phyloP scores from a whole-genome alignment of 2,888 invertebrate genomes.

The Platycheirus albimanus region DNA sequence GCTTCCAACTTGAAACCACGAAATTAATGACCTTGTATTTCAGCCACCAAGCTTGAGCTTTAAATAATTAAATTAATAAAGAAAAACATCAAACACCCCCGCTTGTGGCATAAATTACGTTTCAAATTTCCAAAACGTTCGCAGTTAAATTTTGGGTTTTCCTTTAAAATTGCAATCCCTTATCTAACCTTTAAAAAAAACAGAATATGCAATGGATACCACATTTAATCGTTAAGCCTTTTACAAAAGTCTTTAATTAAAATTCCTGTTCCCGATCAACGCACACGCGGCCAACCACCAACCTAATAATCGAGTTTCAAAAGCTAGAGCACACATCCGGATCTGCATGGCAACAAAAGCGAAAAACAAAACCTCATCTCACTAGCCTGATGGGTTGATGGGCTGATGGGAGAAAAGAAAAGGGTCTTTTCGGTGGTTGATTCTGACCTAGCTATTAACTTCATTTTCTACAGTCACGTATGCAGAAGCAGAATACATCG shows the following conservation, averaged over 20 bases:
- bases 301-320: constrained; percentile 55
- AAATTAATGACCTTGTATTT: too few relatives aligned
- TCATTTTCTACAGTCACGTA: constrained; percentile 59
- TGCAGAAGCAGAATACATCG: constrained; percentile 19
- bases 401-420: too few relatives aligned
- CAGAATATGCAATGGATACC: not conserved
- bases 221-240: not conserved
- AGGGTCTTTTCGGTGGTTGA: constrained; percentile 51
- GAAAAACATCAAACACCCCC: too few relatives aligned
- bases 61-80: too few relatives aligned
- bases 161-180: too few relatives aligned
- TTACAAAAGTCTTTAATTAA: constrained; percentile 43
- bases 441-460: constrained; percentile 66
- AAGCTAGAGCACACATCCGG: constrained; percentile 8
- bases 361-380: constrained; percentile 24
- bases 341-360: constrained; percentile 23
- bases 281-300: constrained; percentile 24
- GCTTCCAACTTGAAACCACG: too few relatives aligned
- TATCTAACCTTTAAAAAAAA: too few relatives aligned
- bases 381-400: not conserved
- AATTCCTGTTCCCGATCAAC: constrained; percentile 37
- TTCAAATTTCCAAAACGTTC: too few relatives aligned
- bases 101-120: too few relatives aligned
- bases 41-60: too few relatives aligned
- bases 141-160: too few relatives aligned